These are phyloP conservation scores for Unio delphinus DNA, from an alignment of 2,888 invertebrate species.

Conservation along the genomic window DNA sequence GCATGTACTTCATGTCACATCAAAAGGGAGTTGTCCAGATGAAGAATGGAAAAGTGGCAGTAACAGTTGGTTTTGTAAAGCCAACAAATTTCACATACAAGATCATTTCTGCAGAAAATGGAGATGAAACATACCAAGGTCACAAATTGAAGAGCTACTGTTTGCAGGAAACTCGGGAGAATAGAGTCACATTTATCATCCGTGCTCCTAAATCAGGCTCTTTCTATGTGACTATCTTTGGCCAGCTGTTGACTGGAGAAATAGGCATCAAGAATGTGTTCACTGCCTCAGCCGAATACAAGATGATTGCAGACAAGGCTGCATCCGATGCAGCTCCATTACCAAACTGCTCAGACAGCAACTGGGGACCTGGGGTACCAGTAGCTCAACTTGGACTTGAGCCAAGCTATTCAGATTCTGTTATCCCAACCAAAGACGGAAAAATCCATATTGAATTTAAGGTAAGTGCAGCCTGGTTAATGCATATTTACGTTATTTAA, in stretches of 20 bases:
- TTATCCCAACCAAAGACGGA: conserved; percentile 54
- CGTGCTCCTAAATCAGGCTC: conserved; percentile 64
- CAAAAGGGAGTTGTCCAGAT: conserved; percentile 68
- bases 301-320: conserved; percentile 66
- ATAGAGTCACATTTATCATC: conserved; percentile 67
- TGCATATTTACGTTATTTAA: no score
- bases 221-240: conserved; percentile 71
- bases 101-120: conserved; percentile 62
- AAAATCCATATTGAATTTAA: conserved; percentile 76
- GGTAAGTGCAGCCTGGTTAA: no score
- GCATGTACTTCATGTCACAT: conserved; percentile 67
- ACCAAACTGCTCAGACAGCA: conserved; percentile 69
- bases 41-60: conserved; percentile 64
- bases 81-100: conserved; percentile 72
- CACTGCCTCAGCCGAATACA: conserved; percentile 71
- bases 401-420: conserved; percentile 61
- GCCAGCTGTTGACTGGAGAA: conserved; percentile 66
- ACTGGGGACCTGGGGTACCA: conserved; percentile 71
- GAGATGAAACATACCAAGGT: conserved; percentile 65
- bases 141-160: conserved; percentile 67
- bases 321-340: conserved; percentile 64
- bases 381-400: conserved; percentile 69
- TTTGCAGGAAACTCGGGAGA: conserved; percentile 68
- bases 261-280: conserved; percentile 70
- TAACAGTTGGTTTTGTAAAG: conserved; percentile 68